These are phyloP conservation scores for Florisuga fusca DNA, from an alignment of 2,797 vertebrate genomes.

Conservation along the genomic window DNA sequence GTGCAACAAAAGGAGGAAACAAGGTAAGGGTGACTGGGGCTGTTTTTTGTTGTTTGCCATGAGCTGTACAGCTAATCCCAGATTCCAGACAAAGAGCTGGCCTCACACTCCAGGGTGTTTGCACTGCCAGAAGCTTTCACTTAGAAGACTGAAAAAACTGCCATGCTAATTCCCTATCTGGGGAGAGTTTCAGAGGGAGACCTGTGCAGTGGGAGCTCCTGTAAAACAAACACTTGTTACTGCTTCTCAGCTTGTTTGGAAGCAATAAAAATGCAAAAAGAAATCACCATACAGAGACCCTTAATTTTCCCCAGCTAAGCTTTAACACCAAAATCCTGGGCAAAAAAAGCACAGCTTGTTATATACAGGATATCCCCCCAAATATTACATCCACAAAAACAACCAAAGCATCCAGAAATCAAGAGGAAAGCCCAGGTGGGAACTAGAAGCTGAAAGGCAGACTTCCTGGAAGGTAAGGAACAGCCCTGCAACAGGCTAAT, in stretches of 20 bases:
- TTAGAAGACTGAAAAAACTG: background rate
- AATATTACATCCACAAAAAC: background rate
- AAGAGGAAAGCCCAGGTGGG: background rate
- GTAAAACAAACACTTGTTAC: background rate
- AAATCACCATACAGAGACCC: background rate
- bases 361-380: background rate
- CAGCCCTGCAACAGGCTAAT: background rate
- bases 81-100: background rate
- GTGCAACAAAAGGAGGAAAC: background rate
- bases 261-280: background rate
- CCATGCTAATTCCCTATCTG: background rate
- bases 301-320: background rate
- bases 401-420: background rate
- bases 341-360: background rate
- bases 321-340: background rate
- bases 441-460: background rate
- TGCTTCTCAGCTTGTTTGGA: background rate
- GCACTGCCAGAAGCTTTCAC: background rate
- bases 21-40: background rate
- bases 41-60: background rate
- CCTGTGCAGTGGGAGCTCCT: background rate
- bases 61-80: background rate
- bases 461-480: background rate
- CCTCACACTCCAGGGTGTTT: background rate
- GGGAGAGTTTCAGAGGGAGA: background rate